These are phyloP conservation scores for Lepas anatifera DNA, from an alignment of 2,888 invertebrate species.

Conservation along the genomic window DNA sequence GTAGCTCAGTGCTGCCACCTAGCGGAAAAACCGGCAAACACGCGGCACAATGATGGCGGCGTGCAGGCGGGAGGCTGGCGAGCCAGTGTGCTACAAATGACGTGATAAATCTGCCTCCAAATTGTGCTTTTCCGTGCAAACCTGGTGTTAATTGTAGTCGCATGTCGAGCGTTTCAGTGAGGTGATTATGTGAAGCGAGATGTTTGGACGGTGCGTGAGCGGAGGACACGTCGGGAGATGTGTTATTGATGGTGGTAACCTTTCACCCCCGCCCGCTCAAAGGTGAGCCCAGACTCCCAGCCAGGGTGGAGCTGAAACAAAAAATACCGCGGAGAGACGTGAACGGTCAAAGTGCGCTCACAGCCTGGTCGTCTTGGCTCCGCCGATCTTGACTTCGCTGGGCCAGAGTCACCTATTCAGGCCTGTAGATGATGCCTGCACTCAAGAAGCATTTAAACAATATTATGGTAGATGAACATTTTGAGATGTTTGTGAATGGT, in stretches of 20 bases:
- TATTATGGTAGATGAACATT: too few species aligned
- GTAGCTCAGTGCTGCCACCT: background rate
- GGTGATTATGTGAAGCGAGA: background rate
- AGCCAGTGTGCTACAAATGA: background rate
- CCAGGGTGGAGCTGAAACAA: too few species aligned
- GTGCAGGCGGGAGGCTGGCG: background rate
- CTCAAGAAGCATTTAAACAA: too few species aligned
- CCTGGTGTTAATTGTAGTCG: background rate
- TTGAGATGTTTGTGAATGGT: too few species aligned
- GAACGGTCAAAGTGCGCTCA: too few species aligned
- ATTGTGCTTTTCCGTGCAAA: background rate
- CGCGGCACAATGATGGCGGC: conserved; percentile 1
- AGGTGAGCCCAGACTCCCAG: background rate
- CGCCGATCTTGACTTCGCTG: too few species aligned
- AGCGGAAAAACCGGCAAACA: background rate
- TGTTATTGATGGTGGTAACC: background rate
- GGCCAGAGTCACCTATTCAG: too few species aligned
- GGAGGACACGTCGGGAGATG: background rate
- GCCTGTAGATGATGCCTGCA: too few species aligned
- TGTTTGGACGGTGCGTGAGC: background rate
- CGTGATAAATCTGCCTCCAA: background rate
- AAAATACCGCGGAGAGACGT: too few species aligned
- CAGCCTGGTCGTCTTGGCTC: too few species aligned
- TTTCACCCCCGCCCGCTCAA: background rate
- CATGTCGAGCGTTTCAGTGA: background rate